phyloP scores from a whole-genome alignment of 2,797 vertebrate species.

The Gadopsis bispinosus region DNA sequence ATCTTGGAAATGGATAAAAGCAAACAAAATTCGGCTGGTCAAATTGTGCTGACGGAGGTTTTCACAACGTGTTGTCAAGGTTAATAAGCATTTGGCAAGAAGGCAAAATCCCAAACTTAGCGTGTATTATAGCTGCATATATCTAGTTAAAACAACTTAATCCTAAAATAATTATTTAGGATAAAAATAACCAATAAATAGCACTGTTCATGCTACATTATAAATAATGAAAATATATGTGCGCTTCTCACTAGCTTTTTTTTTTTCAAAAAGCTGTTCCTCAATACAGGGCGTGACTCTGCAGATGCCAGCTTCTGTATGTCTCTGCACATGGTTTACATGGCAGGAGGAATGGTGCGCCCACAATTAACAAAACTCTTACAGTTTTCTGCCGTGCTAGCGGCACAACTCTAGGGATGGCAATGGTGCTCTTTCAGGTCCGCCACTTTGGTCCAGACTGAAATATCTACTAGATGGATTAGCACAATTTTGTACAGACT shows the following conservation, averaged over 20 bases:
- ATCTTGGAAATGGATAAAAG: slow-evolving; percentile 56
- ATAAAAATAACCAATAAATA: not conserved
- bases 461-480: not conserved
- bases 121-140: slow-evolving; percentile 8
- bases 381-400: not conserved
- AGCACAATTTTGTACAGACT: too few species aligned
- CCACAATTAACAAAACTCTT: not conserved
- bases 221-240: slow-evolving; percentile 6
- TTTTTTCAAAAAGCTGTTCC: not conserved
- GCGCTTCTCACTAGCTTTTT: not conserved
- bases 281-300: not conserved
- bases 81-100: slow-evolving; percentile 44
- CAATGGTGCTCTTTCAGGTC: not conserved
- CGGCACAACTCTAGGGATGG: not conserved
- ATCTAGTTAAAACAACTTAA: not conserved
- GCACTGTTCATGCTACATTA: not conserved
- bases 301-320: not conserved
- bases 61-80: slow-evolving; percentile 40
- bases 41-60: slow-evolving; percentile 46
- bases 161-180: not conserved
- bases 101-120: slow-evolving; percentile 2
- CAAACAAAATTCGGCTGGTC: slow-evolving; percentile 35
- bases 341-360: not conserved
- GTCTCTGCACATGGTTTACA: not conserved
- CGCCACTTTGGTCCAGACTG: not conserved